Percentiles rank a stretch among this genome's conserved stretches.
These are phyloP conservation scores for Stenolophus ochropezus DNA, from an alignment of 2,888 invertebrate genomes.

Conservation along the genomic window DNA sequence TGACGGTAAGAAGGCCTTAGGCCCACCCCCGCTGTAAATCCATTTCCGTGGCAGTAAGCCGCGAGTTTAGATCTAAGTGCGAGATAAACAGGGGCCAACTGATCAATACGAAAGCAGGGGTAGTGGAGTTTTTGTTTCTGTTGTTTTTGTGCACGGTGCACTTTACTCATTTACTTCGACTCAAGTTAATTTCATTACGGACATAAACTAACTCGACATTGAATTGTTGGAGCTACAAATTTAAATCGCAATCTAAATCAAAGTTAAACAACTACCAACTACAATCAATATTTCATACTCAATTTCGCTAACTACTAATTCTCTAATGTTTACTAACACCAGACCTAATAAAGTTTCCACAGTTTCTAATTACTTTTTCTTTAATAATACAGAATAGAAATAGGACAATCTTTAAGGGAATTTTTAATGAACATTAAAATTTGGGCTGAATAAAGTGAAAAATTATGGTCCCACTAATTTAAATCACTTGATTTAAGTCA, in stretches of 20 bases:
- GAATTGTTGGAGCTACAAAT: constrained; percentile 13
- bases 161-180: constrained; percentile 31
- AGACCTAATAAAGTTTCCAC: not conserved
- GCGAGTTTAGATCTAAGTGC: constrained; percentile 66
- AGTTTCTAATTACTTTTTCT: too few relatives aligned
- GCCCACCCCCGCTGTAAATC: constrained; percentile 62
- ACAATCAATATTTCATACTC: constrained; percentile 1
- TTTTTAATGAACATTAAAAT: too few relatives aligned
- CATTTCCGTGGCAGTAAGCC: constrained; percentile 65
- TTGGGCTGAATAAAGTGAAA: too few relatives aligned
- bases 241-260: constrained; percentile 23
- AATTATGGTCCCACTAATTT: too few relatives aligned
- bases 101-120: constrained; percentile 64
- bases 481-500: too few relatives aligned
- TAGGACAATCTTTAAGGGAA: too few relatives aligned
- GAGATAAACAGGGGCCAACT: constrained; percentile 65
- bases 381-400: too few relatives aligned
- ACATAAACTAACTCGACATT: constrained; percentile 31
- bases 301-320: not conserved
- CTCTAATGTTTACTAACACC: not conserved
- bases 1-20: not conserved
- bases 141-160: constrained; percentile 25
- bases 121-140: constrained; percentile 13
- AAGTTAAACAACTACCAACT: not conserved
- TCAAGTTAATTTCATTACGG: constrained; percentile 19